These are phyloP conservation scores for Hippopotamus amphibius DNA, from an alignment of 2,113 vertebrate species.

Conservation along the genomic window DNA sequence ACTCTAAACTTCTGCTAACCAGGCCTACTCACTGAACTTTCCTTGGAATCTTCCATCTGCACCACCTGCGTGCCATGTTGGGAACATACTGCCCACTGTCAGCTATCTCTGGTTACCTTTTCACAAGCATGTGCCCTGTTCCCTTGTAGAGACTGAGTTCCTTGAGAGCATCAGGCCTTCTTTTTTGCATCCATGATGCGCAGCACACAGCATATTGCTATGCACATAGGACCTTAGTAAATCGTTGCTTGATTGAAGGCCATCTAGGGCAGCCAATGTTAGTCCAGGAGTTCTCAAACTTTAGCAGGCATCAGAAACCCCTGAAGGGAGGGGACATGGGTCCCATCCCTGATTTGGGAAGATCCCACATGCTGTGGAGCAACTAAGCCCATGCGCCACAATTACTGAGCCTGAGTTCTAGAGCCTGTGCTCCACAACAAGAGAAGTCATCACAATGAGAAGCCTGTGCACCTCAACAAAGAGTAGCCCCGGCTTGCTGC, in stretches of 20 bases:
- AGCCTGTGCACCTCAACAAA: too few species aligned
- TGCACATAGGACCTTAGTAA: slow-evolving; percentile 2
- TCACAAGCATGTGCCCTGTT: neutral
- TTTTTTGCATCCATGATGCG: neutral
- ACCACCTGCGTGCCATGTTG: neutral
- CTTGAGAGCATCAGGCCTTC: neutral
- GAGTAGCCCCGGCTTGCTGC: too few species aligned
- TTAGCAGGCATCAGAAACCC: neutral
- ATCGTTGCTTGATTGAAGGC: neutral
- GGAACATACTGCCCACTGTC: neutral
- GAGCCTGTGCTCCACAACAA: too few species aligned
- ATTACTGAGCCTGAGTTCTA: too few species aligned
- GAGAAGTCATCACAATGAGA: too few species aligned
- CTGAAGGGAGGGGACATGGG: too few species aligned
- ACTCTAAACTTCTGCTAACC: slow-evolving; percentile 3
- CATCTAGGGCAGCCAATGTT: neutral
- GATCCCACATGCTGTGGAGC: too few species aligned
- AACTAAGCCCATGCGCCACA: too few species aligned
- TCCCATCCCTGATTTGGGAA: too few species aligned
- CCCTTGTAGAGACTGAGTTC: neutral
- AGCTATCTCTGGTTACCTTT: neutral
- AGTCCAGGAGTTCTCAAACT: neutral
- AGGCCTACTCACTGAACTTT: neutral
- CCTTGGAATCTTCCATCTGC: neutral
- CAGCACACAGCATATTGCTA: neutral